These are phyloP conservation scores for Cacatua alba DNA, from an alignment of 2,113 vertebrate species.

Conservation along the genomic window DNA sequence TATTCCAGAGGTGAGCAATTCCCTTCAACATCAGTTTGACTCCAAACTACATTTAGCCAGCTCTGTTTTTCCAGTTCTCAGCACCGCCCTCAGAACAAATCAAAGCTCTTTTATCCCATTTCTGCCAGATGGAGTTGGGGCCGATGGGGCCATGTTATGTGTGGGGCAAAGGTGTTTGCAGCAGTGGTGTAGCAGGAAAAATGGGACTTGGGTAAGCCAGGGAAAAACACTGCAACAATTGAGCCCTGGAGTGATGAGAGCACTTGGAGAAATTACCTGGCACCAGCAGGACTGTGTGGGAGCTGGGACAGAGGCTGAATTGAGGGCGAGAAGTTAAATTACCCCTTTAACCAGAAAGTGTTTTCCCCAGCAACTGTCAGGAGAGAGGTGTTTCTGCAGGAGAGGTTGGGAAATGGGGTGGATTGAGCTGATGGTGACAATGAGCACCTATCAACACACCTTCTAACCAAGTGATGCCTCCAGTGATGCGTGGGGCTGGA, in stretches of 20 bases:
- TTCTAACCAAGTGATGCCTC: accelerated
- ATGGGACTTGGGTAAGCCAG: not conserved
- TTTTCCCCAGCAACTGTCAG: not conserved
- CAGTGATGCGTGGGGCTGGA: not conserved
- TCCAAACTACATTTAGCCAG: not conserved
- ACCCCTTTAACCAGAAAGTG: not conserved
- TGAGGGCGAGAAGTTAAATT: not conserved
- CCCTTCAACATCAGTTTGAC: not conserved
- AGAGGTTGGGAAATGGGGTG: not conserved
- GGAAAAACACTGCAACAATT: not conserved
- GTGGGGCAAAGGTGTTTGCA: not conserved
- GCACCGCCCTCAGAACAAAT: not conserved
- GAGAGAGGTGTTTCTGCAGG: not conserved
- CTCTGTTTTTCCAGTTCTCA: constrained; percentile 4
- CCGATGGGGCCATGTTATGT: no score
- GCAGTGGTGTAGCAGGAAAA: not conserved
- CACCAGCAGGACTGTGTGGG: not conserved
- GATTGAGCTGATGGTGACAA: not conserved
- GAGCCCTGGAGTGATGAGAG: not conserved
- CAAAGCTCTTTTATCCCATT: not conserved
- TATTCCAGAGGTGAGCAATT: not conserved
- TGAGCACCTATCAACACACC: accelerated
- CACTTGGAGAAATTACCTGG: not conserved
- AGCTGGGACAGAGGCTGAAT: not conserved
- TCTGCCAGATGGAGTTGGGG: not conserved